Percentiles rank a stretch among this genome's conserved stretches.
Evolutionary conservation across 2,888 invertebrate species (phyloP).

Genomic region (Pammene aurita): DNA sequence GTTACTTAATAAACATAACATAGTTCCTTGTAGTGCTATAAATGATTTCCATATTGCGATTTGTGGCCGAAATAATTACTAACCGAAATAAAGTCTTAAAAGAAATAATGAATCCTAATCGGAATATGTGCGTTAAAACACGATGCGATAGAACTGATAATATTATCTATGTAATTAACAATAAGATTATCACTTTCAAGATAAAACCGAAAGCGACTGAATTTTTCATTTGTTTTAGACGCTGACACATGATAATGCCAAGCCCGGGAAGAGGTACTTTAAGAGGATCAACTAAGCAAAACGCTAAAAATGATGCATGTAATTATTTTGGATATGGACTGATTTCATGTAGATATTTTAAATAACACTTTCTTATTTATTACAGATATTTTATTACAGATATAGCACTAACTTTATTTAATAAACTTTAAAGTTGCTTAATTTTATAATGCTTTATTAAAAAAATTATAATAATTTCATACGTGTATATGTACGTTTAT

Average conservation of each 20-base stretch:
- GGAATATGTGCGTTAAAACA: constrained; percentile 15
- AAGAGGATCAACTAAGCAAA: constrained; percentile 64
- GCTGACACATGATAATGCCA: constrained; percentile 80
- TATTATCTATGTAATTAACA: constrained; percentile 10
- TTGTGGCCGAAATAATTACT: not conserved
- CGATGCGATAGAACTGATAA: constrained; percentile 16
- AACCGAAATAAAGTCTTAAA: not conserved
- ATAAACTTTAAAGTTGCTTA: too few relatives aligned
- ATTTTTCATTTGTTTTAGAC: constrained; percentile 73
- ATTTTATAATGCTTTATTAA: too few relatives aligned
- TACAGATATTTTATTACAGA: too few relatives aligned
- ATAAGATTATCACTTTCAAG: not conserved
- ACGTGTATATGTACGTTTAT: too few relatives aligned
- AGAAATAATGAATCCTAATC: not conserved
- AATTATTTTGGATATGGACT: not conserved
- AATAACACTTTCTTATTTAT: too few relatives aligned
- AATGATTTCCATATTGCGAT: not conserved
- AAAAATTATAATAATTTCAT: too few relatives aligned
- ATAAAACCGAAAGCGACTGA: too few relatives aligned
- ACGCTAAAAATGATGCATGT: not conserved
- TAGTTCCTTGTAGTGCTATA: too few relatives aligned
- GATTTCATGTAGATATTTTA: too few relatives aligned
- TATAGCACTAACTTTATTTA: too few relatives aligned
- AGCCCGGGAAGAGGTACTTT: constrained; percentile 82
- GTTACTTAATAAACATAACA: too few relatives aligned